Base-by-base conservation (phyloP, 92 coral and sea anemone genomes). In the Epizoanthus illoricatus region DNA sequence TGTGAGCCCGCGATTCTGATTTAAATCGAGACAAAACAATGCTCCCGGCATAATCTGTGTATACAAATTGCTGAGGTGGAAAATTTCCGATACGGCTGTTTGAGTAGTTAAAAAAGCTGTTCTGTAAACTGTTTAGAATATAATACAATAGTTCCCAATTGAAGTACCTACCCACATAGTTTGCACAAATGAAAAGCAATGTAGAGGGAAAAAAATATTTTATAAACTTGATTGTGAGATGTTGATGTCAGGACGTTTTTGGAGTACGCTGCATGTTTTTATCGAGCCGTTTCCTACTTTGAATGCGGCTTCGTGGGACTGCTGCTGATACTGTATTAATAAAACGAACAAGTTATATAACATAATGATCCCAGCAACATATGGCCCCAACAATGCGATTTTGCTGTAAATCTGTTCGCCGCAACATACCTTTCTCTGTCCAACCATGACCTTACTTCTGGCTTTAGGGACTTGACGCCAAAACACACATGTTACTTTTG, bases 1-100 rank as follows among this genome's bases (percentile, higher is more conserved):
- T 58, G 64, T 56, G 80, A 74, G 80, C 80, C 65, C 65, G 61
- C 80, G 36, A 33, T 49, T 23, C 43, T 36, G 45, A 54, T 41
- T 56, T 54, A 12, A 13, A 11, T 5, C 59, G 52, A 71, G 60
- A 57, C 76, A 71, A 47, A 47, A 42, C 59, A 71, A 68, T 10
- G 73, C 73, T 68, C 0, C 45, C 21, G 73, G 73, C 60, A 72
- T 5, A 71, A 45, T 43, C 5, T 5, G 28, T 28, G n/a, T 7
- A 20, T 8, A 4, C 76, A 11, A 18, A 7, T 57, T 49, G 61
- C 4, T 20, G 17, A 72, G 60, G n/a, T 72, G 60, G 43, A 47
- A 18, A 72, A 54, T 36, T 54, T 17, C 18, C 66, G 49, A 43
- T 54, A 36, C n/a, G 65, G 9, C 75, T 71, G 57, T 71, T 71